Base-by-base conservation (phyloP, 2,113 vertebrate genomes). In the Theristicus caerulescens region DNA sequence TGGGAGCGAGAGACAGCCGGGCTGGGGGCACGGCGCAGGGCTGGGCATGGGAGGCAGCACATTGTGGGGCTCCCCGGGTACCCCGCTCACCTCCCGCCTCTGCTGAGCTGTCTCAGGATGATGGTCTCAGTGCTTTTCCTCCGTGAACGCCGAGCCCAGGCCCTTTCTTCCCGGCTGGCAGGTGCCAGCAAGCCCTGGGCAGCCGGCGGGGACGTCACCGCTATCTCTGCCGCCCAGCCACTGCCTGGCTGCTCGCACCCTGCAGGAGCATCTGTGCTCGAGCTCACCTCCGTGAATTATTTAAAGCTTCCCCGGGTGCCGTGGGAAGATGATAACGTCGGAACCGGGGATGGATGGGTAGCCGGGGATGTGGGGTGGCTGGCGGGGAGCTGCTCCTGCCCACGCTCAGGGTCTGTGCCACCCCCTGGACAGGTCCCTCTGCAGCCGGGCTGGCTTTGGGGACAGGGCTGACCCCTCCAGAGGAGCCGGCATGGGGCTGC, bases 241-340 rank as follows among this genome's bases (percentile, higher is more conserved):
- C 95, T 52, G 94, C 87, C 91, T 94, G 81, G 49, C 93, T 64
- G 46, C 73, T 77, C 1, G 2, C 81, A 46, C 93, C 86, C 96
- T 97, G 88, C 17, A 26, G 96, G 94, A 97, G 88, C 97, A 85
- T 91, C 95, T 94, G 90, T 57, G 88, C 91, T 71, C 59, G 13
- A 87, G 88, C 81, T 91, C 95, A 96, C 88, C 81, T 80, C 85
- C 0, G 10, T 95, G 79, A 96, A 97, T 97, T 96, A 97, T 96
- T 96, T 90, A 97, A 95, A 92, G 29, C 97, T 85, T 90, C 72
- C 72, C 58, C 2, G 17, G 47, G 85, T 87, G 80, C 87, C 36
- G 13, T 6, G 16, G 61, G 64, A 94, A 83, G 86, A 83, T 3
- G 81, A 90, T 89, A 95, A 95, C 5, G 19, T 80, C 11, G 7